A percentile compares a stretch with the other conserved stretches of the same genome.
Conservation (phyloP, 1,140 invertebrate genomes). For the Apis cerana region DNA sequence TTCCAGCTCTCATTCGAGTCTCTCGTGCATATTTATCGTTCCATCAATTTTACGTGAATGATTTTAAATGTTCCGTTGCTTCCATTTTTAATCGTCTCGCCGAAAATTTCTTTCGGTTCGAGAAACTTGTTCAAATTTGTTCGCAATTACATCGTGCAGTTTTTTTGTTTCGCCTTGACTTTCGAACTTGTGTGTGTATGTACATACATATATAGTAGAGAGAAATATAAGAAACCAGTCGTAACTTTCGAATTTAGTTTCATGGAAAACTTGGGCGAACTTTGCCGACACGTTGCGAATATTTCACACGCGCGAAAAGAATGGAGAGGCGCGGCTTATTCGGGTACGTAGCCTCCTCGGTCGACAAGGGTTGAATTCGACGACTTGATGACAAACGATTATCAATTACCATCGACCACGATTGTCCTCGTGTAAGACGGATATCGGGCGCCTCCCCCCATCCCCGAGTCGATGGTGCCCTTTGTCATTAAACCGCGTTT, state of each 20-base stretch:
- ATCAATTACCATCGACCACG: slow-evolving; percentile 51
- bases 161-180: slow-evolving; percentile 20
- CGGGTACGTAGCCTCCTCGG: too few relatives aligned
- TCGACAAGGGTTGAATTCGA: background rate
- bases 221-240: slow-evolving; percentile 1
- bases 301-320: slow-evolving; percentile 54
- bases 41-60: too few relatives aligned
- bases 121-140: background rate
- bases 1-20: slow-evolving; percentile 16
- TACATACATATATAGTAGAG: too few relatives aligned
- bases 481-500: slow-evolving; percentile 52
- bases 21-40: slow-evolving; percentile 8
- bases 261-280: slow-evolving; percentile 43
- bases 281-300: slow-evolving; percentile 43
- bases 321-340: slow-evolving; percentile 22
- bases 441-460: slow-evolving; percentile 17
- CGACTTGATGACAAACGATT: slow-evolving; percentile 15
- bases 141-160: background rate
- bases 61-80: too few relatives aligned
- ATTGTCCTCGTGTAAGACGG: slow-evolving; percentile 34
- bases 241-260: slow-evolving; percentile 59
- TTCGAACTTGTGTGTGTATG: background rate
- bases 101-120: too few relatives aligned
- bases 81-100: too few relatives aligned
- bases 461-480: slow-evolving; percentile 31